phyloP scores from a whole-genome alignment of 2,888 invertebrate species.

The Agrotis segetum region DNA sequence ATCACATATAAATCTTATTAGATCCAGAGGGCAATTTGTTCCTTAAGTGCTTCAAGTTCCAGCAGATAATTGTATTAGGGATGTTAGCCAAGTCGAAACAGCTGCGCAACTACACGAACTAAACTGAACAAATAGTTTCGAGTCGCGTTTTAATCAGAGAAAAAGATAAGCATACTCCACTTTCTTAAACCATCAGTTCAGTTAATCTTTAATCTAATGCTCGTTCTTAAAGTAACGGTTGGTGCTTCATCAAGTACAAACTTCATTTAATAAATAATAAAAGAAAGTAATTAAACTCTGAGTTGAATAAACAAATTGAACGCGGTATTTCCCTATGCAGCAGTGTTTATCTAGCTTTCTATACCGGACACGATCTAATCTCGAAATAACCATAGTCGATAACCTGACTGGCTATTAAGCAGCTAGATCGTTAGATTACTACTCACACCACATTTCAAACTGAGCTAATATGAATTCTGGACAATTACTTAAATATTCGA shows the following conservation, averaged over 20 bases:
- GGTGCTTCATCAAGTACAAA: conserved; percentile 24
- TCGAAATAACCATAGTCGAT: conserved; percentile 63
- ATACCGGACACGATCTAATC: conserved; percentile 70
- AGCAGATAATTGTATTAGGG: conserved; percentile 51
- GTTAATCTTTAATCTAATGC: conserved; percentile 40
- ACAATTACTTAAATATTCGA: conserved; percentile 29
- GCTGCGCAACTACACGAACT: conserved; percentile 15
- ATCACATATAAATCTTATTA: conserved; percentile 64
- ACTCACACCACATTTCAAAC: conserved; percentile 57
- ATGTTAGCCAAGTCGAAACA: conserved; percentile 33
- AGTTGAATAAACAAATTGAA: conserved; percentile 41
- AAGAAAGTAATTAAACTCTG: conserved; percentile 42
- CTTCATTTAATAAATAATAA: conserved; percentile 30
- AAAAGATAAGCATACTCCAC: conserved; percentile 36
- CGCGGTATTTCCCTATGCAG: conserved; percentile 44
- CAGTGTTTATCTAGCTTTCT: conserved; percentile 62
- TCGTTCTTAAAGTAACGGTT: conserved; percentile 24
- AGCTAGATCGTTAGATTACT: conserved; percentile 68
- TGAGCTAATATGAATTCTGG: conserved; percentile 51
- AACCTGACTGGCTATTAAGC: conserved; percentile 65
- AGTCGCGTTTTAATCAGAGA: conserved; percentile 35
- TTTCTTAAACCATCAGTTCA: conserved; percentile 35
- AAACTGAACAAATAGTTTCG: conserved; percentile 26
- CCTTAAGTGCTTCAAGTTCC: conserved; percentile 47
- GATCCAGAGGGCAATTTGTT: conserved; percentile 58